Evolutionary conservation across 2,888 invertebrate species (phyloP), one percentile per base, ranked within the genome.

Genomic region (Acholoe squamosa): DNA sequence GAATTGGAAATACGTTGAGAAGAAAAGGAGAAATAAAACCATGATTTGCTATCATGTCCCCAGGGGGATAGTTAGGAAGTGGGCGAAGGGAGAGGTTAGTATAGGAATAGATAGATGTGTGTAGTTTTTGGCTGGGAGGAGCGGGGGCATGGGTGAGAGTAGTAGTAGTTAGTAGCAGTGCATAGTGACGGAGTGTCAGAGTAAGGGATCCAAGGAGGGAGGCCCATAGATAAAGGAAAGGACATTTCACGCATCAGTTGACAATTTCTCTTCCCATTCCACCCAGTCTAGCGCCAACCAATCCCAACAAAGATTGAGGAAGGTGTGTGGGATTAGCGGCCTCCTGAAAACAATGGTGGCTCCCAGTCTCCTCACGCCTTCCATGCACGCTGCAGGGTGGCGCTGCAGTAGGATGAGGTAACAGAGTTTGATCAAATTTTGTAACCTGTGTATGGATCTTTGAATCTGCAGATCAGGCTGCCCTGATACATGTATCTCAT

Each of bases 201-300:
- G 10, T 7, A 10, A 10, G 61, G 22, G 61, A 19, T 61, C 61
- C 61, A 10, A 12, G 61, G n/a, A n/a, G 61, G 61, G 19, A 25
- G 5, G 76, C 3, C 61, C 5, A n/a, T 14, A 80, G 80, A 80
- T 80, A 80, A 80, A 34, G 80, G 34, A 43, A 34, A 12, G 80
- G 34, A 43, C 80, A 80, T 80, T 80, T 80, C 80, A 80, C 43
- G 80, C 80, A 80, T 80, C 80, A 80, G 19, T 80, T 43, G 34
- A 14, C 80, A 7, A 43, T 80, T 71, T 80, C 80, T 19, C 80
- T 33, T 43, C 22, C 43, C 80, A 80, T 80, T 80, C 80, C 80
- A 43, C 22, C 33, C 43, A 33, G 80, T 16, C 34, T 25, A 33
- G 33, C 34, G n/a, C 61, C 61, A 61, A 25, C 28, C 71, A 71